phyloP scores from a whole-genome alignment of 2,113 vertebrate species.

The Nothocercus julius region DNA sequence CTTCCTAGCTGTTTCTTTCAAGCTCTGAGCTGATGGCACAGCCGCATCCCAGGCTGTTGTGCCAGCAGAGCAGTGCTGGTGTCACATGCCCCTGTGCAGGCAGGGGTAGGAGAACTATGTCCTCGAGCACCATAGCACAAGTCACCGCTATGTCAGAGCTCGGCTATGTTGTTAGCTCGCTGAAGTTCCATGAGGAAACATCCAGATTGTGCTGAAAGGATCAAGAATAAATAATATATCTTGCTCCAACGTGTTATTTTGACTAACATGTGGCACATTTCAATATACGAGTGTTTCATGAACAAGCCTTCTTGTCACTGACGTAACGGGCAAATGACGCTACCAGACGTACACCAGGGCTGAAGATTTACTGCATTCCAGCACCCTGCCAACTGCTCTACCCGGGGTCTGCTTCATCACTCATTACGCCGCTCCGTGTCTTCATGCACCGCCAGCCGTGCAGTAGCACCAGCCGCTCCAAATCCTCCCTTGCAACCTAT shows the following conservation, averaged over 20 bases:
- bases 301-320: background rate
- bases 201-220: background rate
- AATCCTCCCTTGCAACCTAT: background rate
- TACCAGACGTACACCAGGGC: background rate
- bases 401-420: accelerated
- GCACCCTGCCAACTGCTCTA: background rate
- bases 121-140: background rate
- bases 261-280: background rate
- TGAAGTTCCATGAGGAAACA: background rate
- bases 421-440: background rate
- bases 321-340: background rate
- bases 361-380: background rate
- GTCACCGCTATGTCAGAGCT: background rate
- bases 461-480: background rate
- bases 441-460: background rate
- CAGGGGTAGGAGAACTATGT: background rate
- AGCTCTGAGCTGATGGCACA: background rate
- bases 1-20: background rate
- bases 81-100: background rate
- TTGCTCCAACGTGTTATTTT: background rate
- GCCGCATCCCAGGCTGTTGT: background rate
- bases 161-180: background rate
- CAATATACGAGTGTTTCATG: background rate
- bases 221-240: background rate
- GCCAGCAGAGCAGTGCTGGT: background rate